These are phyloP conservation scores for Phalloptychus januarius DNA, from an alignment of 2,797 vertebrate genomes.

Conservation along the genomic window DNA sequence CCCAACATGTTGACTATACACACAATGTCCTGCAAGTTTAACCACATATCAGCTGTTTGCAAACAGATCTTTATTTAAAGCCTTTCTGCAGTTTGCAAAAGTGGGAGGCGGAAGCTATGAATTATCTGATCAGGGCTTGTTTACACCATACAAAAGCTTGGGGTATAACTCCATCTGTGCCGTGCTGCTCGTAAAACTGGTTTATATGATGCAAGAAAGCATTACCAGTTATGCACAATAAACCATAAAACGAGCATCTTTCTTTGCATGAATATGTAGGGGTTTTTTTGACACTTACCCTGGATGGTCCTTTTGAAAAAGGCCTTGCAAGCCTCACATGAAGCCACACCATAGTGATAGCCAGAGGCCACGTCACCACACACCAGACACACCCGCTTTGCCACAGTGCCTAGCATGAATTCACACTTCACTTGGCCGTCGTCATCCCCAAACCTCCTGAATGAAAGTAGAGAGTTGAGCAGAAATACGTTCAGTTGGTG, in stretches of 20 bases:
- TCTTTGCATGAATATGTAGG: background rate
- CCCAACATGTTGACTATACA: slow-evolving; percentile 70
- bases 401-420: slow-evolving; percentile 94
- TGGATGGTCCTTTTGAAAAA: slow-evolving; percentile 99
- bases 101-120: slow-evolving; percentile 42
- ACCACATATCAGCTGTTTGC: slow-evolving; percentile 72
- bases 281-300: slow-evolving; percentile 80
- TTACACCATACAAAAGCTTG: slow-evolving; percentile 64
- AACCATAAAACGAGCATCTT: slow-evolving; percentile 35
- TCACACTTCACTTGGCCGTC: slow-evolving; percentile 94
- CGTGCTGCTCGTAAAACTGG: slow-evolving; percentile 68
- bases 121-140: slow-evolving; percentile 59
- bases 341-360: slow-evolving; percentile 98
- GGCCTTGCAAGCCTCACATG: slow-evolving; percentile 98
- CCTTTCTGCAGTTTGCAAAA: slow-evolving; percentile 36
- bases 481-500: background rate
- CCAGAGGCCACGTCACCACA: slow-evolving; percentile 97
- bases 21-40: slow-evolving; percentile 45
- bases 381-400: slow-evolving; percentile 96
- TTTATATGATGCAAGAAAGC: slow-evolving; percentile 54
- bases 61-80: slow-evolving; percentile 69
- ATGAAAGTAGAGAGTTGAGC: slow-evolving; percentile 6
- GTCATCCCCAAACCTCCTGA: slow-evolving; percentile 81
- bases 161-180: slow-evolving; percentile 41
- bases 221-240: slow-evolving; percentile 40